Conservation (phyloP, 2,888 invertebrate species). For the Tanypteryx hageni region DNA sequence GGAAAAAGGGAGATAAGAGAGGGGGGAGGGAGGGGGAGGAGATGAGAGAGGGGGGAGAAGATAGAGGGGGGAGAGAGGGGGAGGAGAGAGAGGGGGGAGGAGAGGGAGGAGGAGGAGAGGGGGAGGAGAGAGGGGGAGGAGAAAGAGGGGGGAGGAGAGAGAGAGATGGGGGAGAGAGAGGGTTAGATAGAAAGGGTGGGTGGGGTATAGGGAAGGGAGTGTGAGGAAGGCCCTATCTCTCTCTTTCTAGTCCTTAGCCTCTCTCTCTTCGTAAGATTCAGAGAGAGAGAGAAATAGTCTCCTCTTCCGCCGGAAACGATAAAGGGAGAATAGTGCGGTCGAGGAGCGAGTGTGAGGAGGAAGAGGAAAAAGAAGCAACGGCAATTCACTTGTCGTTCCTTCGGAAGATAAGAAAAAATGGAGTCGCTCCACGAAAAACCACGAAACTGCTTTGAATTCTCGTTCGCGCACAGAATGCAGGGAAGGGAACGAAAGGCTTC, state of each 20-base stretch:
- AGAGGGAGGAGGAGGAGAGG: neutral
- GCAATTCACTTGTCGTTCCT: slow-evolving; percentile 30
- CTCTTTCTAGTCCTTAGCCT: too few relatives aligned
- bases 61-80: neutral
- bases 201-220: too few relatives aligned
- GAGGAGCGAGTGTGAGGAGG: neutral
- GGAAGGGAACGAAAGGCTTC: neutral
- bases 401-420: slow-evolving; percentile 27
- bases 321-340: slow-evolving; percentile 17
- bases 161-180: neutral
- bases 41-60: neutral
- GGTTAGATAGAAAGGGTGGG: too few relatives aligned
- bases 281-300: neutral
- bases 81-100: neutral
- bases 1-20: neutral
- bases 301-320: slow-evolving; percentile 59
- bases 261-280: neutral
- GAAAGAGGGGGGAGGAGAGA: neutral
- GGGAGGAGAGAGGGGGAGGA: neutral
- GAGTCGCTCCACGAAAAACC: slow-evolving; percentile 3
- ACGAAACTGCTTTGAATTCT: slow-evolving; percentile 38
- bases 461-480: neutral
- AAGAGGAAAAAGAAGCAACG: neutral
- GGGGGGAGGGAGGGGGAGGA: neutral
- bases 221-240: too few relatives aligned